Conservation (phyloP, 2,888 invertebrate genomes). For the Helicoverpa assulta region DNA sequence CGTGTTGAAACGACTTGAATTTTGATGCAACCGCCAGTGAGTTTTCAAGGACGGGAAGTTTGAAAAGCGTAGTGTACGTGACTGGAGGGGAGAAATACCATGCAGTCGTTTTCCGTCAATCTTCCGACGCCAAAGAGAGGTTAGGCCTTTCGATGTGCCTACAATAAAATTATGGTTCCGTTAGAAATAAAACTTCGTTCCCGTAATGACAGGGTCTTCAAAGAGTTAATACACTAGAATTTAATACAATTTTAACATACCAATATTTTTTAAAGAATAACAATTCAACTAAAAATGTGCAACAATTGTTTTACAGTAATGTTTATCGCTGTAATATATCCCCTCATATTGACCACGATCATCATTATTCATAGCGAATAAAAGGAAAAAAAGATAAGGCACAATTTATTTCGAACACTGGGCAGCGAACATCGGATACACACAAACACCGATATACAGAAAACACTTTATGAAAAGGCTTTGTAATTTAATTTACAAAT, state of each 20-base stretch:
- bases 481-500: slow-evolving; percentile 18
- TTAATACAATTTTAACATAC: too few relatives aligned
- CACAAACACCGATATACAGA: background rate
- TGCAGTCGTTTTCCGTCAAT: background rate
- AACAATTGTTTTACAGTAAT: slow-evolving; percentile 11
- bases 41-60: slow-evolving; percentile 1
- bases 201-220: too few relatives aligned
- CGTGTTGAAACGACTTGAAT: background rate
- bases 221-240: too few relatives aligned
- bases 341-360: slow-evolving; percentile 14
- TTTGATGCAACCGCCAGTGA: background rate
- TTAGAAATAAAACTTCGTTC: background rate
- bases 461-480: background rate
- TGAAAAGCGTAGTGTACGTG: background rate
- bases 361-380: slow-evolving; percentile 31
- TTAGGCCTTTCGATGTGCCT: background rate
- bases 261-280: too few relatives aligned
- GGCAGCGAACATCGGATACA: slow-evolving; percentile 11
- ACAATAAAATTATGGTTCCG: background rate
- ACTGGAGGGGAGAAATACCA: background rate
- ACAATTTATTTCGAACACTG: slow-evolving; percentile 6
- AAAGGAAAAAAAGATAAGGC: background rate
- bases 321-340: slow-evolving; percentile 5
- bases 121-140: background rate
- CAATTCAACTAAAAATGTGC: too few relatives aligned